A percentile compares a stretch with the other conserved stretches of the same genome.
Evolutionary conservation across 1,140 invertebrate genomes (phyloP).

Genomic region (Panagrolaimus sp.): DNA sequence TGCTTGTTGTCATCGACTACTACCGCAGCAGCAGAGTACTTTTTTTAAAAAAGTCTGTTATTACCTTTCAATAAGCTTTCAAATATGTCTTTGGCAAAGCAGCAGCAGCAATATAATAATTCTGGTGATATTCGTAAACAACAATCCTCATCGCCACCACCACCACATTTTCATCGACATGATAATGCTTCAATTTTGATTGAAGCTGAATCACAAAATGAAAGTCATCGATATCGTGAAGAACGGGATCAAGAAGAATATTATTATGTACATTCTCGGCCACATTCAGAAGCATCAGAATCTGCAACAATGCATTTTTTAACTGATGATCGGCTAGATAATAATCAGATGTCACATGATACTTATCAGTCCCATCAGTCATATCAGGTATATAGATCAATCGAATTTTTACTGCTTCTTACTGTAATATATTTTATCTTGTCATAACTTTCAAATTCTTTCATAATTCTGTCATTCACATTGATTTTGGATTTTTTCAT

Average conservation of each 20-base stretch:
- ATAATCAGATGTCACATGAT: neutral
- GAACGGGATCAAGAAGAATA: constrained; percentile 14
- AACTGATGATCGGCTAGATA: constrained; percentile 6
- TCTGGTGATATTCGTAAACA: neutral
- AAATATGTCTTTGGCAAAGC: too few relatives aligned
- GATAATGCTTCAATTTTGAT: constrained; percentile 7
- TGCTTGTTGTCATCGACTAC: too few relatives aligned
- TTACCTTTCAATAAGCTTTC: too few relatives aligned
- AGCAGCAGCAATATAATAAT: too few relatives aligned
- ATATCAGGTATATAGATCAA: too few relatives aligned
- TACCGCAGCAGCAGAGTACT: too few relatives aligned
- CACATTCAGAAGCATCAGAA: neutral
- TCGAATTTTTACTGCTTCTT: too few relatives aligned
- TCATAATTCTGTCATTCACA: neutral
- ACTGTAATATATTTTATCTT: too few relatives aligned
- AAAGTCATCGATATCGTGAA: constrained; percentile 7
- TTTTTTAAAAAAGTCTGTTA: too few relatives aligned
- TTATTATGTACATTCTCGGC: constrained; percentile 10
- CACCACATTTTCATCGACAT: constrained; percentile 3
- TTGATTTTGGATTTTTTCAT: neutral
- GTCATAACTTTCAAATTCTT: neutral
- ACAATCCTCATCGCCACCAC: neutral
- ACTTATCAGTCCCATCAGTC: neutral
- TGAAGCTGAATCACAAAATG: constrained; percentile 1
- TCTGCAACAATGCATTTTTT: constrained; percentile 13